Percentiles rank a stretch among this genome's conserved stretches.
phyloP scores from a whole-genome alignment of 1,140 invertebrate genomes.

The Zaprionus davidi region DNA sequence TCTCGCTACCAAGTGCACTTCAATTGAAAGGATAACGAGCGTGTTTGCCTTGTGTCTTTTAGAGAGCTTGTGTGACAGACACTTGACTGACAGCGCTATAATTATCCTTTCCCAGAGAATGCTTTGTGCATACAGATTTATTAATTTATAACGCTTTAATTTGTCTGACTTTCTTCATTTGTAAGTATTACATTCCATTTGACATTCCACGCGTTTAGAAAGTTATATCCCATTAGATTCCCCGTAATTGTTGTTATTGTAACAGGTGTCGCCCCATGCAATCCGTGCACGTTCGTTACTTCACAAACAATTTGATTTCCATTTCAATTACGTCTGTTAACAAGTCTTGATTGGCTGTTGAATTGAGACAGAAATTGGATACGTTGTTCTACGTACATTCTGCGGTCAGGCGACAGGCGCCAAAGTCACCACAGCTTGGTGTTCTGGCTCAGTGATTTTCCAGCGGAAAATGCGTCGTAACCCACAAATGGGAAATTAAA shows the following conservation, averaged over 20 bases:
- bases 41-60: slow-evolving; percentile 13
- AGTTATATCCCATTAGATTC: neutral
- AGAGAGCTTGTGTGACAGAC: neutral
- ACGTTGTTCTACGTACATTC: slow-evolving; percentile 32
- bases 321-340: slow-evolving; percentile 41
- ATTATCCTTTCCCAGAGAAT: neutral
- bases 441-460: slow-evolving; percentile 62
- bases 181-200: neutral
- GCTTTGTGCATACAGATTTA: neutral
- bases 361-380: slow-evolving; percentile 61
- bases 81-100: neutral
- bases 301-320: slow-evolving; percentile 25
- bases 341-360: slow-evolving; percentile 37
- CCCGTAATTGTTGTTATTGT: slow-evolving; percentile 2
- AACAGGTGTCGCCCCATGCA: slow-evolving; percentile 6
- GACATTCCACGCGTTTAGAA: neutral
- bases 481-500: neutral
- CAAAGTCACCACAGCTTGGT: slow-evolving; percentile 48
- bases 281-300: neutral
- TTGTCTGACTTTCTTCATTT: neutral
- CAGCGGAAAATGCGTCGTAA: slow-evolving; percentile 63
- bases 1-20: slow-evolving; percentile 64
- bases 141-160: slow-evolving; percentile 7
- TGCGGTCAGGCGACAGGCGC: slow-evolving; percentile 55
- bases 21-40: slow-evolving; percentile 66